Base-by-base conservation (phyloP, 1,140 invertebrate species). In the Cataglyphis hispanica region DNA sequence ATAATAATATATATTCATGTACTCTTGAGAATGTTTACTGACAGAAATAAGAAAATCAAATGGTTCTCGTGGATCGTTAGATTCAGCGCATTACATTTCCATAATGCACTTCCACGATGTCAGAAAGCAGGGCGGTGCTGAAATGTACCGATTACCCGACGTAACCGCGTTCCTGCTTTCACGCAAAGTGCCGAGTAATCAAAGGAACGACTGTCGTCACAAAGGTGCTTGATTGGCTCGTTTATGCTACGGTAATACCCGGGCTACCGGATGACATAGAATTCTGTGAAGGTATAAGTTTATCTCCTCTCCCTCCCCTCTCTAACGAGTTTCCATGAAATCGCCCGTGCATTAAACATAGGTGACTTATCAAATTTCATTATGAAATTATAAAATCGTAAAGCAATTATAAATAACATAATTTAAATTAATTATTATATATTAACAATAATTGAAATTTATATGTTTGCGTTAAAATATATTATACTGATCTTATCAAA, bases 171-270 rank as follows among this genome's bases (percentile, higher is more conserved):
- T 72, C 87, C 86, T 91, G 86, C 87, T 92, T 90, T 88, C 77
- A 85, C 86, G 91, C 80, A 93, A 94, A 93, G 86, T 85, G 88
- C 78, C 72, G 91, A 86, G 86, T 92, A 94, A 94, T 93, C 91
- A 94, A 93, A 74, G 90, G 77, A 87, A 89, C 88, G 91, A 94
- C 94, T 94, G 91, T 89, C 84, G 85, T 61, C 78, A 93, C 92
- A 94, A 94, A 94, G 91, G 89, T 75, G 70, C 86, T 91, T 94
- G 94, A 94, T 94, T 94, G 93, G 92, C 90, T 93, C 92, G 91
- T 91, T 94, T 93, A 93, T 91, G 88, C 86, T 84, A 85, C 86
- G 84, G 86, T 92, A 92, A 93, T 92, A 74, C 80, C 67, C 77
- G 72, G 77, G 56, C 80, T 78, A 40, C 74, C 69, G 69, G 86